Evolutionary conservation across 1,140 invertebrate species (phyloP), one percentile per base, ranked within the genome.

Genomic region (Macrosteles quadrilineatus): DNA sequence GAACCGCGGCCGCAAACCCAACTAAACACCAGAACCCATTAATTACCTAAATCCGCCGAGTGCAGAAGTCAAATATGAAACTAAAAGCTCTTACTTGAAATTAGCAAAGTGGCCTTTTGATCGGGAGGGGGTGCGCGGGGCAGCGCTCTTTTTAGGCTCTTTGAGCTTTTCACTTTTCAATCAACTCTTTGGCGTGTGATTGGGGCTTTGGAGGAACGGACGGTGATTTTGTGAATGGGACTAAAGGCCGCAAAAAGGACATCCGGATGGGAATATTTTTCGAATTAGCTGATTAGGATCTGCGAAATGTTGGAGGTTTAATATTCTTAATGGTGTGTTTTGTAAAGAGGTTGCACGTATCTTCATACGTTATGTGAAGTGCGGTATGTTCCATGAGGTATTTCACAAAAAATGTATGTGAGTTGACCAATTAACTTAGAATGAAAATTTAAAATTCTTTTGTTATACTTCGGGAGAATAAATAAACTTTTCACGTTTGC

Each of bases 121-220:
- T 27, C 4, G 23, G 25, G 12, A 25, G 25, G 27, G 32, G 4
- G n/a, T 14, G 55, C 23, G 55, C 27, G 3, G 47, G n/a, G n/a
- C n/a, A n/a, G n/a, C 47, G 47, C 47, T 50, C 25, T 29, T 59
- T 59, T 59, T 59, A 27, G 55, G 27, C 21, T 29, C 27, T 25
- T 59, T 59, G 55, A 59, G 55, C 55, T 59, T 59, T 59, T 59
- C 55, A 59, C 55, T 59, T 59, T 59, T 59, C 55, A 59, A 59
- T 59, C 55, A 59, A 23, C 55, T 59, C 55, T 59, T 59, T 59
- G 27, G 55, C 55, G 9, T 29, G 55, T 29, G 55, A 59, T 59
- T 14, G 9, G 21, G 21, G 25, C 21, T 27, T 25, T 27, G 55
- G 55, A 25, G 55, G 14, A 12, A 12, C 55, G 55, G 55, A 29